Evolutionary conservation across 2,888 invertebrate species (phyloP).

Genomic region (Pandemis corylana): DNA sequence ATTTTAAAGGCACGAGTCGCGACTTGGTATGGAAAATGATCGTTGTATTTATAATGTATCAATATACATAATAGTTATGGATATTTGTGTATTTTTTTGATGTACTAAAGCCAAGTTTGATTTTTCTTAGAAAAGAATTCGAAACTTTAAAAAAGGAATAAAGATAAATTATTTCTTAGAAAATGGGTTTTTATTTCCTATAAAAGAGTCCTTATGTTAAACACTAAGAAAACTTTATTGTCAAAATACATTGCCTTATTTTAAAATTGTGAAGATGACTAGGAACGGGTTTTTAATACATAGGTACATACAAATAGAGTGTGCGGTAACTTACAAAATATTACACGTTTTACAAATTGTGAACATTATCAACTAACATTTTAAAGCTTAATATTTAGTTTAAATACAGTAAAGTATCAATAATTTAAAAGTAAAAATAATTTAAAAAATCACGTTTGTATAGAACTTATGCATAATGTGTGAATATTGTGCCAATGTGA

Average conservation of each 20-base stretch:
- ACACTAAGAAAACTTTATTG: constrained; percentile 45
- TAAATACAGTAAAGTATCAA: constrained; percentile 4
- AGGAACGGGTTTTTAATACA: constrained; percentile 42
- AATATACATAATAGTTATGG: constrained; percentile 64
- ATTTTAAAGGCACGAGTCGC: constrained; percentile 61
- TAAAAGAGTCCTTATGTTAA: constrained; percentile 34
- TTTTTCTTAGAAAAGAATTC: constrained; percentile 83
- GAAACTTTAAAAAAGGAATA: constrained; percentile 82
- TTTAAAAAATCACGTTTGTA: background rate
- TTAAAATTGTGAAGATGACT: constrained; percentile 49
- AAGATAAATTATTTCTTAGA: constrained; percentile 82
- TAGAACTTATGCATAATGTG: background rate
- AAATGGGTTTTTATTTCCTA: constrained; percentile 32
- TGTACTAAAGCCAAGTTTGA: constrained; percentile 84
- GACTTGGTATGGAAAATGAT: constrained; percentile 61
- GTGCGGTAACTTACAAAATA: constrained; percentile 38
- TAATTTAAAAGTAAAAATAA: background rate
- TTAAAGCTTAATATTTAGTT: constrained; percentile 38
- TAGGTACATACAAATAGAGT: constrained; percentile 32
- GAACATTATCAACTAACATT: constrained; percentile 24
- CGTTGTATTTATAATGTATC: constrained; percentile 75
- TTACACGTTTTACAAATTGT: constrained; percentile 30
- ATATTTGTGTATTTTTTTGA: constrained; percentile 83
- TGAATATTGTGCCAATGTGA: background rate
- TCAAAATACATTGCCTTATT: constrained; percentile 36